Evolutionary conservation across 2,888 invertebrate genomes (phyloP), one percentile per base, ranked within the genome.

Genomic region (Latrodectus hesperus): DNA sequence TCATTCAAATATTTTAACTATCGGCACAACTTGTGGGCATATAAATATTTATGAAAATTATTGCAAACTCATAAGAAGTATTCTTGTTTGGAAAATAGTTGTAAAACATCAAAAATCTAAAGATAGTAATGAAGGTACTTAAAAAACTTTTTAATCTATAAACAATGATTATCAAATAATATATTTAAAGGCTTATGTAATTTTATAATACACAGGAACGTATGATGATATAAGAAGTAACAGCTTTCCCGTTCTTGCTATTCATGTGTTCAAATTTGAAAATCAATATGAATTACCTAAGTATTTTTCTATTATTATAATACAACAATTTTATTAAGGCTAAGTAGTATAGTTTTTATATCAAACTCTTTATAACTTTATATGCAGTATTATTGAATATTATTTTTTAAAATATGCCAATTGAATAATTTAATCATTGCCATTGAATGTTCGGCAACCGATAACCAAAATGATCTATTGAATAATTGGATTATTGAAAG

Each of bases 21-120:
- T 85, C 68, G 85, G 78, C 16, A 68, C 85, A 22, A 70, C 79
- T n/a, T 67, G 65, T 74, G 85, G 85, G 0, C 55, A 74, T 60
- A 60, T 85, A 51, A 55, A 67, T 60, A 64, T 85, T 51, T 85
- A 75, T 74, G 74, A 60, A 16, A 22, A 26, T 16, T 38, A 79
- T n/a, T 79, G 16, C 17, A 68, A 51, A 17, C 60, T 79, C 8
- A 60, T 85, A 55, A 79, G 74, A 79, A 79, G 17, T 55, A 26
- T 79, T 68, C 70, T 70, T 3, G 60, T 85, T 38, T 85, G 85
- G 85, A 79, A 71, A 68, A 51, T 85, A 68, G 10, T 85, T 16
- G 17, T 22, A 22, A 74, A 82, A 60, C 49, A 70, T 14, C 17
- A 17, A 26, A 55, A 70, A 38, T 1, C 14, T 17, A 75, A 82